Evolutionary conservation across 2,113 vertebrate species (phyloP), one percentile per base, ranked within the genome.

Genomic region (Pseudonaja textilis): DNA sequence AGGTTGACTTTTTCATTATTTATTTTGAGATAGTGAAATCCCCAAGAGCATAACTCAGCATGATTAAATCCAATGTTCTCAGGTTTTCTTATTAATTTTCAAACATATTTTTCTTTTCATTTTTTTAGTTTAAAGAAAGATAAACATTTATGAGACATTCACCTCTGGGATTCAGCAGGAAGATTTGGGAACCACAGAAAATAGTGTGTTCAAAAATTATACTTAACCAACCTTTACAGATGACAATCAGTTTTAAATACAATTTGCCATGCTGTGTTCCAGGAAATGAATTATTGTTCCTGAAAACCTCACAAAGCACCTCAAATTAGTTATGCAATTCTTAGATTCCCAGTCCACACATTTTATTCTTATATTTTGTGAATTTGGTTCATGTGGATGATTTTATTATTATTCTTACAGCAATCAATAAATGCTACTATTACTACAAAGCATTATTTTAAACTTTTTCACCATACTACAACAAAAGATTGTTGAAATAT

Each of bases 401-500:
- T 9, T 74, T 10, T 74, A 56, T 90, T n/a, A 74, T 81, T 64
- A 26, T 81, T 81, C 5, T 81, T 81, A 12, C 23, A 45, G 45
- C 23, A 25, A 25, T 47, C 42, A 86, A 45, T 29, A n/a, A 52
- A 52, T 54, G 42, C 10, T 61, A 59, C 34, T 26, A 61, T 16
- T 45, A 10, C 42, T 61, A 61, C 11, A 45, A 47, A 89, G 16
- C 9, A 18, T 25, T 89, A n/a, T 5, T n/a, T 18, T 50, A 69
- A 69, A 52, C 8, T 34, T 52, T 34, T 34, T 90, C 18, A 42
- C 5, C 34, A 52, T 9, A 14, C 5, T 55, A 39, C 26, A 34
- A 39, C 69, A 90, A 90, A 74, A 91, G 45, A 47, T 59, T 64
- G 42, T 89, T 89, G 57, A 89, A 89, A 42, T 61, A 89, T 6